phyloP scores from a whole-genome alignment of 1,140 invertebrate genomes.

The Anadara kagoshimensis region DNA sequence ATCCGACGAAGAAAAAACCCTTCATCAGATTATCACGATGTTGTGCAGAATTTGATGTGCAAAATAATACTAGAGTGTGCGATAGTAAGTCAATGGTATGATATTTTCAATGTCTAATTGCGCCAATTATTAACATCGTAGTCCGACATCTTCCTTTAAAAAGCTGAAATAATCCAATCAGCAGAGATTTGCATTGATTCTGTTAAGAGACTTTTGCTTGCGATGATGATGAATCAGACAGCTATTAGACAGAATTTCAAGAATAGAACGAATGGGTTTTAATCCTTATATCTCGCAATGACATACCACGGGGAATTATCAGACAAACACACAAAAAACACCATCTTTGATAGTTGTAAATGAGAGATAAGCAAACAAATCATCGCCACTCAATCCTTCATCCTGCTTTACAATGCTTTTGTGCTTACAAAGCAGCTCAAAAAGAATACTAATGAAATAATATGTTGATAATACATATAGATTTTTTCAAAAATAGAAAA shows the following conservation, averaged over 20 bases:
- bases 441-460: too few relatives aligned
- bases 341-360: too few relatives aligned
- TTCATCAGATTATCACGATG: constrained; percentile 42
- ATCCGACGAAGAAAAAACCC: constrained; percentile 31
- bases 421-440: too few relatives aligned
- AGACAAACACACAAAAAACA: too few relatives aligned
- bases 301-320: too few relatives aligned
- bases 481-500: too few relatives aligned
- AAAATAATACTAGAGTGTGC: constrained; percentile 37
- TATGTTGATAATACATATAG: too few relatives aligned
- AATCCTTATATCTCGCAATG: too few relatives aligned
- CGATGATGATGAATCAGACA: constrained; percentile 11
- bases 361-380: too few relatives aligned
- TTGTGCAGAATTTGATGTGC: constrained; percentile 40
- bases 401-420: too few relatives aligned
- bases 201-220: constrained; percentile 3
- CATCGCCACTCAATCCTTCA: too few relatives aligned
- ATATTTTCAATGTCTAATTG: constrained; percentile 45
- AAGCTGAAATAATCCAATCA: constrained; percentile 18
- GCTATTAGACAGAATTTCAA: constrained; percentile 9
- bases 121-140: constrained; percentile 36
- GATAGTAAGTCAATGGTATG: constrained; percentile 19
- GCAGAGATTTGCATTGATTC: constrained; percentile 10
- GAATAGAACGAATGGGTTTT: too few relatives aligned
- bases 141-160: constrained; percentile 12